A percentile compares a stretch with the other conserved stretches of the same genome.
These are phyloP conservation scores for Physeter macrocephalus DNA, from an alignment of 2,113 vertebrate genomes.

Conservation along the genomic window DNA sequence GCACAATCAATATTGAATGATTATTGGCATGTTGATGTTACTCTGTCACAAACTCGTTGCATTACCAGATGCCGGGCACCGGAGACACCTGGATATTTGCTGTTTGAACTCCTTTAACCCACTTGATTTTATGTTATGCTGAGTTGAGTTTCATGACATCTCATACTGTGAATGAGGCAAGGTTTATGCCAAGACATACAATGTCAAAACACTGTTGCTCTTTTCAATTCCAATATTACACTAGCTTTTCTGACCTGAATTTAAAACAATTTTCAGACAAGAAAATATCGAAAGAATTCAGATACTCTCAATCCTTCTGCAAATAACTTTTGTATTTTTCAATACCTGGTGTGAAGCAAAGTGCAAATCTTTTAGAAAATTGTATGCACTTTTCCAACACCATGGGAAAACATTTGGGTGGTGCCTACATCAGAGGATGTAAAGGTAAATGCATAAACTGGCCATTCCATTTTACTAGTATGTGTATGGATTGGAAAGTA, in stretches of 20 bases:
- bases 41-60: neutral
- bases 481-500: neutral
- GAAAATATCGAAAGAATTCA: neutral
- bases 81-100: neutral
- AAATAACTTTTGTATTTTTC: conserved; percentile 67
- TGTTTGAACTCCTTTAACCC: neutral
- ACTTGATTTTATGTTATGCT: conserved; percentile 17
- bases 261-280: conserved; percentile 39
- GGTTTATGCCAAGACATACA: conserved; percentile 22
- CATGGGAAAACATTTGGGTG: neutral
- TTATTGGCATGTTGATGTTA: neutral
- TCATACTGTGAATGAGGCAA: neutral
- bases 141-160: conserved; percentile 21
- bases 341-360: conserved; percentile 5
- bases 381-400: neutral
- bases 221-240: conserved; percentile 65
- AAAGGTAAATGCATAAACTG: neutral
- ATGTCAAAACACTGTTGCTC: conserved; percentile 53
- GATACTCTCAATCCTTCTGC: conserved; percentile 48
- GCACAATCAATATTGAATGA: neutral
- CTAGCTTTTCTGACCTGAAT: conserved; percentile 62
- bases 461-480: neutral
- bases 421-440: neutral
- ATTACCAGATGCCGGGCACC: neutral
- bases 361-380: conserved; percentile 43